These are phyloP conservation scores for Magallana angulata DNA, from an alignment of 1,140 invertebrate genomes.

Conservation along the genomic window DNA sequence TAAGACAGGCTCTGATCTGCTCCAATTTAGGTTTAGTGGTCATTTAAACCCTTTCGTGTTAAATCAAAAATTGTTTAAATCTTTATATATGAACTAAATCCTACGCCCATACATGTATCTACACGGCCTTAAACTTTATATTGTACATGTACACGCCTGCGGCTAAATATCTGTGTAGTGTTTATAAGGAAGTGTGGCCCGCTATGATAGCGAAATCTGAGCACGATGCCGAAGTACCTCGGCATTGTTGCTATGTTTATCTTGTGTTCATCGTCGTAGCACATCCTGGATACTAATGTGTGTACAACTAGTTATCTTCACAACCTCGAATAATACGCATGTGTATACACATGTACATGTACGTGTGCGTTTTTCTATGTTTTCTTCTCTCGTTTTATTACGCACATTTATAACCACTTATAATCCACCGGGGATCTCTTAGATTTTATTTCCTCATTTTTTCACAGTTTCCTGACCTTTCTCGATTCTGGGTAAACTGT, in stretches of 20 bases:
- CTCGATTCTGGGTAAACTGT: too few species aligned
- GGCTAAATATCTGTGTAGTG: neutral
- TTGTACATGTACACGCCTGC: neutral
- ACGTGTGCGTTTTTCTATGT: too few species aligned
- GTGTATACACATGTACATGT: too few species aligned
- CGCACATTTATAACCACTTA: neutral
- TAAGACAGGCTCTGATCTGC: neutral
- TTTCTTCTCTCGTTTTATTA: neutral
- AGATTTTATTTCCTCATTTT: too few species aligned
- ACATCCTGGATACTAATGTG: neutral
- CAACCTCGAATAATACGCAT: too few species aligned
- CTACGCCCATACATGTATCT: neutral
- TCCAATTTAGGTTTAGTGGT: neutral
- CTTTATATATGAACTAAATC: neutral
- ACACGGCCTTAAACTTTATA: neutral
- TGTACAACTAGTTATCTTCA: neutral
- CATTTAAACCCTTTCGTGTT: constrained; percentile 21
- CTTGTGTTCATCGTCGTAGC: neutral
- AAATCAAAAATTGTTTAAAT: neutral
- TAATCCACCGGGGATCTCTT: neutral
- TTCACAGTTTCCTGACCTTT: too few species aligned
- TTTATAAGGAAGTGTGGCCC: constrained; percentile 3
- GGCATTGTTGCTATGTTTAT: neutral
- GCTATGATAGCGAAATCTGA: neutral
- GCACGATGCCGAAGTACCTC: neutral